Conservation (phyloP, 2,797 vertebrate genomes). For the Cossypha dichroa region DNA sequence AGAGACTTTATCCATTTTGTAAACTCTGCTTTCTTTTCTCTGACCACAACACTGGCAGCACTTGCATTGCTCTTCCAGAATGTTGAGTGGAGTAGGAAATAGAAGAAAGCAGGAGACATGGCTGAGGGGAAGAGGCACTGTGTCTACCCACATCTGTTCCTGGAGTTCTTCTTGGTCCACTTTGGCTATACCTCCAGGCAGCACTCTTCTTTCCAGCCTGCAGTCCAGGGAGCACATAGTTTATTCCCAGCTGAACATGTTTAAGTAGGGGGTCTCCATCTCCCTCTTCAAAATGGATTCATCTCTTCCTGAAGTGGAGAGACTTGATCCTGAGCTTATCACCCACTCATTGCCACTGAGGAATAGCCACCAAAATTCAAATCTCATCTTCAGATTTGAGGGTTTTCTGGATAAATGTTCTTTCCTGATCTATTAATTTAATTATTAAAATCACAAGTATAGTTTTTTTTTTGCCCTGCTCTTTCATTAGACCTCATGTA, state of each 20-base stretch:
- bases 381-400: background rate
- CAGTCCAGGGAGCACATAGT: background rate
- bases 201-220: background rate
- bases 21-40: background rate
- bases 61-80: background rate
- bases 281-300: background rate
- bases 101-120: background rate
- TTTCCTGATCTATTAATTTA: background rate
- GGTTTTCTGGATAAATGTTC: background rate
- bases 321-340: background rate
- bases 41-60: background rate
- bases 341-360: background rate
- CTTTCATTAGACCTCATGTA: background rate
- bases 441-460: background rate
- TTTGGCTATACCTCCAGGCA: background rate
- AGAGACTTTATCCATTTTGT: background rate
- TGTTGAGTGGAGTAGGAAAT: background rate
- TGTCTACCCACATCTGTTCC: background rate
- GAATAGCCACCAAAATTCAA: background rate
- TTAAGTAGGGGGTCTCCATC: background rate
- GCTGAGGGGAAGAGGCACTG: background rate
- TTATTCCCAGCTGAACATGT: background rate
- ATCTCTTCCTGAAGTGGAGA: background rate
- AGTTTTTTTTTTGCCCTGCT: background rate
- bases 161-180: background rate